Conservation (phyloP, 1,140 invertebrate genomes). For the Drosophila bocki region DNA sequence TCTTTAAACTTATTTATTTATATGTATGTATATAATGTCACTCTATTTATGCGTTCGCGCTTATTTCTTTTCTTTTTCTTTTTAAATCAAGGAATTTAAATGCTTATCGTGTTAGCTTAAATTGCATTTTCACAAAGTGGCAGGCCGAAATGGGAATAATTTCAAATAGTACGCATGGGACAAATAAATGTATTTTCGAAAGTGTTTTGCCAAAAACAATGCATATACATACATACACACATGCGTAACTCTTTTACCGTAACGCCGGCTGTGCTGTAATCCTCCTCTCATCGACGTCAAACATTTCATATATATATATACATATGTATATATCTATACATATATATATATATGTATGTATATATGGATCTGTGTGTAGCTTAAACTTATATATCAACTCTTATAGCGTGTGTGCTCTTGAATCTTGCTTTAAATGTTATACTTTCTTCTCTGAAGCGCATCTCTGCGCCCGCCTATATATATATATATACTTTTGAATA, state of each 20-base stretch:
- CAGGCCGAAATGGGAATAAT: constrained; percentile 19
- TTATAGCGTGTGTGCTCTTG: constrained; percentile 67
- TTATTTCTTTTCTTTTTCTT: not conserved
- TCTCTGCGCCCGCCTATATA: constrained; percentile 37
- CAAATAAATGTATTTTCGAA: constrained; percentile 16
- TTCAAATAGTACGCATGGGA: constrained; percentile 4
- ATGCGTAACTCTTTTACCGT: constrained; percentile 36
- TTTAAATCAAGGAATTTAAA: constrained; percentile 14
- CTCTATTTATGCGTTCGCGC: constrained; percentile 18
- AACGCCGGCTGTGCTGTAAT: constrained; percentile 76
- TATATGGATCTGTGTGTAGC: constrained; percentile 61
- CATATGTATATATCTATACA: constrained; percentile 29
- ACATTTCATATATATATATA: constrained; percentile 43
- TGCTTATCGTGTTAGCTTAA: constrained; percentile 3
- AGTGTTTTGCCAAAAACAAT: constrained; percentile 32
- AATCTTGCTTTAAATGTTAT: constrained; percentile 63
- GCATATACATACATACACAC: constrained; percentile 53
- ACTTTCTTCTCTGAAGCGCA: constrained; percentile 52
- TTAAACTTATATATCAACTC: constrained; percentile 75
- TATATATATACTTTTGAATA: constrained; percentile 63
- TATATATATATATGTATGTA: constrained; percentile 58
- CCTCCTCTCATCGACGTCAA: constrained; percentile 56
- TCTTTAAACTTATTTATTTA: constrained; percentile 50
- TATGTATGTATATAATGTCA: constrained; percentile 43
- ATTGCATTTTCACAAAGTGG: constrained; percentile 8